phyloP scores from a whole-genome alignment of 2,888 invertebrate species.

The Tachina fera region DNA sequence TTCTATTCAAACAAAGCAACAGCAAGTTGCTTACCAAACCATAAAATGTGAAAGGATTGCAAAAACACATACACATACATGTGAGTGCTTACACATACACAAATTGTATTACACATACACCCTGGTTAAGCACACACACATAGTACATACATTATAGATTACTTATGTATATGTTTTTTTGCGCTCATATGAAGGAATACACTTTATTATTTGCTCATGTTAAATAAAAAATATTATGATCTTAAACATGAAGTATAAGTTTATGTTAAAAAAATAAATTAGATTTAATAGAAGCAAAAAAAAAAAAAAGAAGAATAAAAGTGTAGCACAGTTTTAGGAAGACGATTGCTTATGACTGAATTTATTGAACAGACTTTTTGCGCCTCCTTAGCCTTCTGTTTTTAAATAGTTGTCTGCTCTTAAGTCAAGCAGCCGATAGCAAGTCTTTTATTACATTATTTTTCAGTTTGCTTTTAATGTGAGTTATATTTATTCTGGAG shows the following conservation, averaged over 20 bases:
- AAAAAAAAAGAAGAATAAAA: neutral
- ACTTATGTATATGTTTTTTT: neutral
- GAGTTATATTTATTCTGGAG: neutral
- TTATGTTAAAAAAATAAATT: constrained; percentile 6
- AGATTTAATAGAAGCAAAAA: neutral
- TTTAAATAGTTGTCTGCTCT: neutral
- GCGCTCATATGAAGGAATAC: neutral
- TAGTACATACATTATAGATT: neutral
- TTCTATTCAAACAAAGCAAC: neutral
- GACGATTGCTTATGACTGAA: constrained; percentile 29
- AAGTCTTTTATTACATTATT: constrained; percentile 21
- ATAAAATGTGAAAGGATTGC: constrained; percentile 17
- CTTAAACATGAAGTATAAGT: constrained; percentile 1
- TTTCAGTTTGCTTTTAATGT: neutral
- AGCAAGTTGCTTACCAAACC: constrained; percentile 15
- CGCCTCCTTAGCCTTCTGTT: neutral
- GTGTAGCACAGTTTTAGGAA: neutral
- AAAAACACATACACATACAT: neutral
- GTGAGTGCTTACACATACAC: neutral
- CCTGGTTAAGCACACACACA: neutral
- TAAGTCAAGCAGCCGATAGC: constrained; percentile 12
- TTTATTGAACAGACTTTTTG: constrained; percentile 10
- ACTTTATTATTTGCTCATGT: constrained; percentile 22
- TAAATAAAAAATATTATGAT: constrained; percentile 29
- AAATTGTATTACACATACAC: too few relatives aligned